These are phyloP conservation scores for Meteorus cinctellus DNA, from an alignment of 2,888 invertebrate genomes.

Conservation along the genomic window DNA sequence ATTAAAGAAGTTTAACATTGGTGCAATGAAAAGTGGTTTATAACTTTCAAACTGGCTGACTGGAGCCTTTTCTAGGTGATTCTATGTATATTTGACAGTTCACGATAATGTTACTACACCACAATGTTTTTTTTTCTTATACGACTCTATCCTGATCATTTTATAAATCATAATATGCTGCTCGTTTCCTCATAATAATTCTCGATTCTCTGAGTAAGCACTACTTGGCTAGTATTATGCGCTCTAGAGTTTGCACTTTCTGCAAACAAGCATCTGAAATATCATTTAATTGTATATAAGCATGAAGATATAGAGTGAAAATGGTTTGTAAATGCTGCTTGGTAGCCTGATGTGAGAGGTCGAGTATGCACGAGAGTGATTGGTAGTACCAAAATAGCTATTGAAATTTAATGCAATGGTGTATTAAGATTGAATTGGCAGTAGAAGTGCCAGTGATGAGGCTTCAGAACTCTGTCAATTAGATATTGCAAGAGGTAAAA, in stretches of 20 bases:
- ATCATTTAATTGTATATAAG: not conserved
- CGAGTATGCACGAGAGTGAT: not conserved
- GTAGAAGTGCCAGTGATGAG: slow-evolving; percentile 6
- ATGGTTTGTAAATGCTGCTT: not conserved
- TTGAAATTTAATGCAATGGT: slow-evolving; percentile 10
- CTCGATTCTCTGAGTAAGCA: not conserved
- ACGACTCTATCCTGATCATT: too few species aligned
- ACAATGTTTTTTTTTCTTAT: too few species aligned
- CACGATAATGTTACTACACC: too few species aligned
- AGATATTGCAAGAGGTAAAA: slow-evolving; percentile 37
- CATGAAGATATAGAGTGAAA: not conserved
- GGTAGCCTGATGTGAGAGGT: slow-evolving; percentile 4
- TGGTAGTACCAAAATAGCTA: slow-evolving; percentile 5
- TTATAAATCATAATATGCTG: too few species aligned
- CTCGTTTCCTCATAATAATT: not conserved
- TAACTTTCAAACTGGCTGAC: not conserved
- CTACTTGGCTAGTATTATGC: not conserved
- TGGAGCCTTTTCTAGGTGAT: not conserved
- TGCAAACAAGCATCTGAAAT: not conserved
- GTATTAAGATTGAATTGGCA: slow-evolving; percentile 24
- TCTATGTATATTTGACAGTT: not conserved
- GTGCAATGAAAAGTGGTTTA: not conserved
- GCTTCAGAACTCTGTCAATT: slow-evolving; percentile 41
- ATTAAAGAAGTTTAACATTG: not conserved
- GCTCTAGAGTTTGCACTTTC: not conserved